Evolutionary conservation across 2,113 vertebrate genomes (phyloP), one percentile per base, ranked within the genome.

Genomic region (Ciconia maguari): DNA sequence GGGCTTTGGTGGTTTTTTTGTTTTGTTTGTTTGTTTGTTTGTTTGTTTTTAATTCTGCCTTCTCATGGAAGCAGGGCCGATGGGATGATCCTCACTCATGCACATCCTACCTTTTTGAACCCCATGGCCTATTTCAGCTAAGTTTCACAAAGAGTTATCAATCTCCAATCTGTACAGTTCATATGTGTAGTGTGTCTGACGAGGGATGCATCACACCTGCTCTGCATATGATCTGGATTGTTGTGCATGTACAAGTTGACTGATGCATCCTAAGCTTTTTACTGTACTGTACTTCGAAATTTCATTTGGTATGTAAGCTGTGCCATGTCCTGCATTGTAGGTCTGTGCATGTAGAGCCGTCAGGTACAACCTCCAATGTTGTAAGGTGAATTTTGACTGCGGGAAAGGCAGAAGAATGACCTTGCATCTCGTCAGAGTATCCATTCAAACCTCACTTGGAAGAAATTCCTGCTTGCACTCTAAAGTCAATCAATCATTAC

Each of bases 401-500:
- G 22, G 34, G 25, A 92, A 87, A 41, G 55, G 41, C 19, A 20
- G 48, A 82, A 91, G n/a, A 64, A 8, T 86, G 62, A 71, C 70
- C 29, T 75, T 72, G 20, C 10, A 18, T 87, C n/a, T 93, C 20
- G 1, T 77, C 25, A 70, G 68, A 52, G 20, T 62, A 66, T 24
- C 30, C 15, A 20, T 57, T 90, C 14, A 86, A 86, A 4, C 41
- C 91, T 89, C 22, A 51, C 44, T 70, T 78, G 38, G 13, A 87
- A 38, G 64, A 85, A 86, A 46, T 74, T 92, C 46, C 49, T 84
- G 10, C n/a, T 71, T 71, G 13, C 24, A 13, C 16, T 83, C n/a
- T 9, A 1, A 77, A 46, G 81, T 92, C 62, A 75, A n/a, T 76
- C 41, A 66, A 0, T 72, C 0, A 0, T 77, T 93, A 14, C 9